Conservation (phyloP, 2,797 vertebrate species). For the Glossophaga mutica region DNA sequence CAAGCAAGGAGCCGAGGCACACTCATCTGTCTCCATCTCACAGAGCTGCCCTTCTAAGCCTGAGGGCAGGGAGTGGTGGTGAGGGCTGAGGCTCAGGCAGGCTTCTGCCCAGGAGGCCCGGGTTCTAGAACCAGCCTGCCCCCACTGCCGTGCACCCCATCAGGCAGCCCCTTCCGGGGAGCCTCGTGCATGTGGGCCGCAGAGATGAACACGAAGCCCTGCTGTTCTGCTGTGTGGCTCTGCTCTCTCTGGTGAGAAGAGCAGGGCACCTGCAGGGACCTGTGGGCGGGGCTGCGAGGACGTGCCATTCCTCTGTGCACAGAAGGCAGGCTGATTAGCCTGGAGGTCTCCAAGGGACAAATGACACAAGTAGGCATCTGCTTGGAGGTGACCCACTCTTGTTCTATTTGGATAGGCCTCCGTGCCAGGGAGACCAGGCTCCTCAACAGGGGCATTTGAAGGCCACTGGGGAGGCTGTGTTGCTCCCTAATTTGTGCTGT, state of each 20-base stretch:
- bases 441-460: background rate
- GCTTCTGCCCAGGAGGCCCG: background rate
- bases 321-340: background rate
- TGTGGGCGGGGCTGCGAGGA: background rate
- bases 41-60: conserved; percentile 71
- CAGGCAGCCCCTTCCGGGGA: background rate
- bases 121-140: background rate
- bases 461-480: background rate
- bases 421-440: background rate
- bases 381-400: background rate
- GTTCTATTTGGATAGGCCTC: background rate
- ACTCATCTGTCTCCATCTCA: conserved; percentile 66
- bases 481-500: background rate
- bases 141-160: background rate
- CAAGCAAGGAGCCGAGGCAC: conserved; percentile 71
- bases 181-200: background rate
- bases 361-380: background rate
- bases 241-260: background rate
- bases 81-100: background rate
- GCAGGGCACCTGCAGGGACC: background rate
- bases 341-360: background rate
- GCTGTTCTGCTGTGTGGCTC: background rate
- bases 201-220: background rate
- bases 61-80: background rate
- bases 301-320: background rate